These are phyloP conservation scores for Drosophila helvetica DNA, from an alignment of 2,888 invertebrate genomes.

Conservation along the genomic window DNA sequence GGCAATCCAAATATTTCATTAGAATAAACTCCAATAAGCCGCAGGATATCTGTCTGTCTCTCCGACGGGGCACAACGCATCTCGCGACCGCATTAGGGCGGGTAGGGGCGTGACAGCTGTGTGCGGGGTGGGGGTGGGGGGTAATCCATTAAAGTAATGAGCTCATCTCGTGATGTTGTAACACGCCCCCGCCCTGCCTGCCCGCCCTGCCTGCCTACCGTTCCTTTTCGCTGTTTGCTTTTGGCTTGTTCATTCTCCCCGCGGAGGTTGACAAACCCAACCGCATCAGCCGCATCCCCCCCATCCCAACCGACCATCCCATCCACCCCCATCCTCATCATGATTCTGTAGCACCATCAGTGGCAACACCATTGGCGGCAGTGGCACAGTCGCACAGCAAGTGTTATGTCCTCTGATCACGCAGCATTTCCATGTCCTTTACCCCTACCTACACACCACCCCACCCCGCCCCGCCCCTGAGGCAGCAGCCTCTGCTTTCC, in stretches of 20 bases:
- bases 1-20: slow-evolving; percentile 57
- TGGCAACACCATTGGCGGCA: slow-evolving; percentile 16
- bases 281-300: slow-evolving; percentile 8
- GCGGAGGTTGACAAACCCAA: slow-evolving; percentile 69
- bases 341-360: slow-evolving; percentile 11
- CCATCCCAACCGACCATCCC: neutral
- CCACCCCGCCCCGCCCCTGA: too few species aligned
- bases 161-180: slow-evolving; percentile 68
- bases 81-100: slow-evolving; percentile 29
- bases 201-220: neutral
- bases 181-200: slow-evolving; percentile 11
- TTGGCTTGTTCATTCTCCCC: slow-evolving; percentile 10
- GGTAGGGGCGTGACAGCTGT: neutral
- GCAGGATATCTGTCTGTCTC: slow-evolving; percentile 30
- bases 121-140: neutral
- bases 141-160: slow-evolving; percentile 75
- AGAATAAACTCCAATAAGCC: slow-evolving; percentile 51
- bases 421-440: slow-evolving; percentile 62
- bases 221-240: slow-evolving; percentile 38
- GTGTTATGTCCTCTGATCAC: slow-evolving; percentile 62
- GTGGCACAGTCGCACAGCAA: slow-evolving; percentile 34
- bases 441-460: neutral
- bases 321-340: neutral
- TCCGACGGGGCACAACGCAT: slow-evolving; percentile 16
- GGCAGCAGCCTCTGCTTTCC: slow-evolving; percentile 1